Base-by-base conservation (phyloP, 2,797 vertebrate species). In the Carcharodon carcharias region DNA sequence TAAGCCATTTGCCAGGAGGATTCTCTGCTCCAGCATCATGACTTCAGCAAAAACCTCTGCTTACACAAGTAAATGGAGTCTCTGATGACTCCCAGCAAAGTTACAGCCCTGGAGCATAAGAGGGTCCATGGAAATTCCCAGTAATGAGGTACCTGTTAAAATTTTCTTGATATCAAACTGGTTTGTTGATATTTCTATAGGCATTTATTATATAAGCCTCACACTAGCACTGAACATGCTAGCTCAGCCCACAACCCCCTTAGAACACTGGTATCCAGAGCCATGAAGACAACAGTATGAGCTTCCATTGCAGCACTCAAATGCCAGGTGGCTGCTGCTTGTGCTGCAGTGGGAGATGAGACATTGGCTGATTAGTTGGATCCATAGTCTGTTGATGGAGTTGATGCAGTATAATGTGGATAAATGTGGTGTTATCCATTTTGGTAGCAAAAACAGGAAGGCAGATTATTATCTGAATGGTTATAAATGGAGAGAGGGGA, bases 121-220 rank as follows among this genome's bases (percentile, higher is more conserved):
- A 85, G 4, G 2, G 45, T 6, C 45, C 7, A 7, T 50, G 82
- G 21, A 50, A 50, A 50, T 50, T 26, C 45, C 6, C 4, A 45
- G 45, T 7, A 21, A 50, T 85, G 40, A 1, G 40, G 45, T 50
- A 85, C 18, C 21, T 85, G 35, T 21, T 63, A n/a, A 28, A 35
- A 4, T 21, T 63, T 92, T 31, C 9, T 26, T 16, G 58, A 35
- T 92, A 63, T 63, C n/a, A 63, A 61, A 7, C 18, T n/a, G 18
- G 31, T 92, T 92, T 61, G 63, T 61, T 35, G 58, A n/a, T n/a
- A 2, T 63, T 92, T 63, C 12, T 18, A n/a, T n/a, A 16, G 11
- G 7, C 26, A 92, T n/a, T 92, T 92, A 92, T 92, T 92, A 92
- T n/a, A 92, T 63, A 63, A 91, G 21, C 89, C 89, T 61, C 28